Conservation (phyloP, 2,888 invertebrate genomes). For the Campoplex capitator region DNA sequence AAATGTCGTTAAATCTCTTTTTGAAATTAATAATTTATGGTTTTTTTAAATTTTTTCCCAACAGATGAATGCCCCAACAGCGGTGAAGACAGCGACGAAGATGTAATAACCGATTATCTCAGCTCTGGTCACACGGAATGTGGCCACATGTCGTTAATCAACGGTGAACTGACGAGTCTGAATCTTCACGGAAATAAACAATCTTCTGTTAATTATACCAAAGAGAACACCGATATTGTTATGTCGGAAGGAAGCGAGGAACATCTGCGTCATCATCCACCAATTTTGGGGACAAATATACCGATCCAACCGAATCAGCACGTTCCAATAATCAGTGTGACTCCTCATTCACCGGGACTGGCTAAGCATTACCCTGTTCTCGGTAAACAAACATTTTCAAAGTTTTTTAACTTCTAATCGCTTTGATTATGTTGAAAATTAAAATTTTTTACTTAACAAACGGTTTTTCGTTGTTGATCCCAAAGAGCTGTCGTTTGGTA, state of each 20-base stretch:
- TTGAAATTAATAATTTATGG: background rate
- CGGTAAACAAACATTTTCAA: slow-evolving; percentile 80
- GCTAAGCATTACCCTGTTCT: slow-evolving; percentile 89
- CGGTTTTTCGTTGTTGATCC: too few relatives aligned
- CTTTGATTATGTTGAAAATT: background rate
- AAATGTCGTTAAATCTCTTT: background rate
- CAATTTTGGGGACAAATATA: slow-evolving; percentile 74
- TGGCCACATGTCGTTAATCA: slow-evolving; percentile 77
- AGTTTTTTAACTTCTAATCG: background rate
- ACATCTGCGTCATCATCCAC: slow-evolving; percentile 71
- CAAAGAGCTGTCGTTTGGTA: too few relatives aligned
- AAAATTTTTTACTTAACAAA: too few relatives aligned
- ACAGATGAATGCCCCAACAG: slow-evolving; percentile 90
- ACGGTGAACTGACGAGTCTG: slow-evolving; percentile 75
- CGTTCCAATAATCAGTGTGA: slow-evolving; percentile 94
- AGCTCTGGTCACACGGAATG: slow-evolving; percentile 80
- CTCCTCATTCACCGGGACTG: slow-evolving; percentile 93
- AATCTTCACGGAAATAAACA: slow-evolving; percentile 75
- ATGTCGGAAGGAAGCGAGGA: slow-evolving; percentile 78
- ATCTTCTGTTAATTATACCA: slow-evolving; percentile 78
- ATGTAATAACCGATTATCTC: slow-evolving; percentile 92
- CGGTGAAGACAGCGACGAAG: slow-evolving; percentile 91
- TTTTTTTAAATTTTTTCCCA: slow-evolving; percentile 11
- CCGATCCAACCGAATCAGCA: slow-evolving; percentile 84
- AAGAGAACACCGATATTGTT: slow-evolving; percentile 79